Conservation (phyloP, 2,113 vertebrate species). For the Microcebus murinus region DNA sequence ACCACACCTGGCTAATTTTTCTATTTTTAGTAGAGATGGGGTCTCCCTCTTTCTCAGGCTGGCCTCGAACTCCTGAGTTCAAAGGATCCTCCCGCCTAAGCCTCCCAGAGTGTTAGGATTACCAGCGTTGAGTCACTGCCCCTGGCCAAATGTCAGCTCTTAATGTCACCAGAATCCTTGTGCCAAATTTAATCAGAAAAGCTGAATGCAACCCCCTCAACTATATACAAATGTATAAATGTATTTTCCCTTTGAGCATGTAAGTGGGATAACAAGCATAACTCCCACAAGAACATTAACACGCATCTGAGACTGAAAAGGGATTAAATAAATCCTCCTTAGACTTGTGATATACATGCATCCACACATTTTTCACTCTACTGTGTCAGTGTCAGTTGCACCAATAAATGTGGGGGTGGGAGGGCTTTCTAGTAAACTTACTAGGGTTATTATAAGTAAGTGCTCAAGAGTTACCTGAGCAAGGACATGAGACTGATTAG, state of each 20-base stretch:
- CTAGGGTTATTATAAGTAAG: neutral
- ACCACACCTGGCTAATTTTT: too few relatives aligned
- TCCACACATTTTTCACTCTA: constrained; percentile 1
- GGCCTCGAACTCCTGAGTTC: too few relatives aligned
- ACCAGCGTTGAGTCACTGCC: too few relatives aligned
- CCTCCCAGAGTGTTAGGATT: too few relatives aligned
- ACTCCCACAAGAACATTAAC: constrained; percentile 57
- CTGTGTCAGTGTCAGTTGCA: neutral
- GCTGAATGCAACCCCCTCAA: neutral
- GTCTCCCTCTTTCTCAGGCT: too few relatives aligned
- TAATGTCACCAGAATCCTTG: neutral
- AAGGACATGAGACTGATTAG: neutral
- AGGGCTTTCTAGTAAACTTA: neutral
- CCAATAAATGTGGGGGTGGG: neutral
- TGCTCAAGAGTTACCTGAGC: neutral
- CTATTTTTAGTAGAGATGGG: too few relatives aligned
- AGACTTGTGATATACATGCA: neutral
- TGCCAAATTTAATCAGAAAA: constrained; percentile 23
- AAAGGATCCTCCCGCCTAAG: too few relatives aligned
- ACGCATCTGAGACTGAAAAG: constrained; percentile 43
- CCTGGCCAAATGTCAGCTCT: neutral
- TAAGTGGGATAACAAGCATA: constrained; percentile 48
- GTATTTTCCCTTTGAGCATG: constrained; percentile 35
- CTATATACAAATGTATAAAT: constrained; percentile 16
- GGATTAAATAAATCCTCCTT: constrained; percentile 55